These are phyloP conservation scores for Siniperca knerii DNA, from an alignment of 2,113 vertebrate genomes.

Conservation along the genomic window DNA sequence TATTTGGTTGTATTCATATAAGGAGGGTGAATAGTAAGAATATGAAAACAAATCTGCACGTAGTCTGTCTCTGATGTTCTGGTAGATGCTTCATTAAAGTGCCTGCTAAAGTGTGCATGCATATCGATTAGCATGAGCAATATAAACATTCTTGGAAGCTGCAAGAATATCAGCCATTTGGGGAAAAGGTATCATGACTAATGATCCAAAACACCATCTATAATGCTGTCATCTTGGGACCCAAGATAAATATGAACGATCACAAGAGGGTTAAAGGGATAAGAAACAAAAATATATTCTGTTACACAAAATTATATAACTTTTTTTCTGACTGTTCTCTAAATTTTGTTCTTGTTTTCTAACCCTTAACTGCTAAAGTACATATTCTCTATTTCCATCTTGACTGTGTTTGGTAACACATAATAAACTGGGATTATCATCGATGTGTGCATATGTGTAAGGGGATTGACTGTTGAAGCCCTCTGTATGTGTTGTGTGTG, in stretches of 20 bases:
- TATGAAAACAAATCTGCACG: not conserved
- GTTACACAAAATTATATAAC: not conserved
- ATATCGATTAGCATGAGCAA: not conserved
- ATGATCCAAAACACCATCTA: not conserved
- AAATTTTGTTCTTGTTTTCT: too few species aligned
- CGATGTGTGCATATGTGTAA: slow-evolving; percentile 26
- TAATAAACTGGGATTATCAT: slow-evolving; percentile 55
- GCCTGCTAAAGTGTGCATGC: not conserved
- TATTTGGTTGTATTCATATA: not conserved
- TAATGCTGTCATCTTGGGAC: too few species aligned
- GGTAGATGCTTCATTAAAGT: not conserved
- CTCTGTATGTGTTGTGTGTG: not conserved
- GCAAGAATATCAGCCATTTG: not conserved
- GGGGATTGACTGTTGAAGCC: slow-evolving; percentile 42
- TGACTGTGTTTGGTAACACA: slow-evolving; percentile 50
- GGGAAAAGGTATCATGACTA: slow-evolving; percentile 8
- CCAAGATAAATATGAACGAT: not conserved
- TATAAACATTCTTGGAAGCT: not conserved
- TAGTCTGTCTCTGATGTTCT: not conserved
- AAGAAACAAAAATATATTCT: not conserved
- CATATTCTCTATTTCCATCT: slow-evolving; percentile 46
- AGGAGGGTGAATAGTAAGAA: not conserved
- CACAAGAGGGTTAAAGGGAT: not conserved
- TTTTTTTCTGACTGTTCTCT: not conserved
- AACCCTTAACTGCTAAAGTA: not conserved